These are phyloP conservation scores for Helicorthomorpha holstii DNA, from an alignment of 1,140 invertebrate genomes.

Conservation along the genomic window DNA sequence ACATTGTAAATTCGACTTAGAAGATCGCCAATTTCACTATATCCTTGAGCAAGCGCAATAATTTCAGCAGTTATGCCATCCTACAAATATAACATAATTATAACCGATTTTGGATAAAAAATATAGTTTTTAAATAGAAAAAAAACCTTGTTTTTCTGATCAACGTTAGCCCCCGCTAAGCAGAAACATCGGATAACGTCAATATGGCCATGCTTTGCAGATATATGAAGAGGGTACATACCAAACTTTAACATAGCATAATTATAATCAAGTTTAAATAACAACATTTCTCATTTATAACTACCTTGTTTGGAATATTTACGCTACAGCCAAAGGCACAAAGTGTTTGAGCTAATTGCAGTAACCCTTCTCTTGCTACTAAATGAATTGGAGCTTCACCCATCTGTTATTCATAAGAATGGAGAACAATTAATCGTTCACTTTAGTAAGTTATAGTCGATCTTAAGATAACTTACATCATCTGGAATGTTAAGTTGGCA, in stretches of 20 bases:
- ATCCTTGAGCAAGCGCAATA: constrained; percentile 58
- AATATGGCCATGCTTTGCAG: constrained; percentile 51
- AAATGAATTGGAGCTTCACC: constrained; percentile 59
- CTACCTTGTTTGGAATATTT: constrained; percentile 41
- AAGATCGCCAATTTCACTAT: constrained; percentile 52
- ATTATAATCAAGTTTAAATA: background rate
- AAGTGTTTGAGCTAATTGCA: constrained; percentile 48
- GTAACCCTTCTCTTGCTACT: constrained; percentile 45
- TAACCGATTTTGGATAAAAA: no score
- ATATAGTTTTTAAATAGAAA: background rate
- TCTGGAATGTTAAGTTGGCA: constrained; percentile 50
- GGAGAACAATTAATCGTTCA: no score
- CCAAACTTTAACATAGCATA: constrained; percentile 23
- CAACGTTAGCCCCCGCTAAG: constrained; percentile 48
- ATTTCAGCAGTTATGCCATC: constrained; percentile 66
- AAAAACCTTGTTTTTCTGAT: constrained; percentile 36
- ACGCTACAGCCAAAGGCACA: constrained; percentile 55
- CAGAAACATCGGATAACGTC: constrained; percentile 58
- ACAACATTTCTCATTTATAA: constrained; percentile 25
- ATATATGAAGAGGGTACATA: constrained; percentile 52
- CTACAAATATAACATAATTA: background rate
- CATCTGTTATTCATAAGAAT: constrained; percentile 31
- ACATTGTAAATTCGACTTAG: constrained; percentile 49
- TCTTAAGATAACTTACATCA: constrained; percentile 29
- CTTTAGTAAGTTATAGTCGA: background rate